Evolutionary conservation across 2,797 vertebrate genomes (phyloP), one percentile per base, ranked within the genome.

Genomic region (Lacerta bilineata): DNA sequence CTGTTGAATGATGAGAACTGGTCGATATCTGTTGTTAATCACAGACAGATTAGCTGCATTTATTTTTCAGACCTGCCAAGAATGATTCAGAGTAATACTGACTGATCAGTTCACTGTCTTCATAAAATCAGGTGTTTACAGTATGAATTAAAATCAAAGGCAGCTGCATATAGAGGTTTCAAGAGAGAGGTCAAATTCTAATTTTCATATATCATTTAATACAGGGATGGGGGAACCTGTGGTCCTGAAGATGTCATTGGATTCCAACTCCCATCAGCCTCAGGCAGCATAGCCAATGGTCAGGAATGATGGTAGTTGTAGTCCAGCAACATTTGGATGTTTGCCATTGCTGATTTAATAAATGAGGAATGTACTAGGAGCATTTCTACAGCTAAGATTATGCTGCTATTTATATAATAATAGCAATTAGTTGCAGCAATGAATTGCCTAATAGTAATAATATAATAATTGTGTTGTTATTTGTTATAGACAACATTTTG

Each of bases 21-120:
- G 55, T 77, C 17, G 3, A 41, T n/a, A 77, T 84, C 43, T 81
- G 7, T 8, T 79, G 33, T 76, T 41, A 79, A 88, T 90, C 20
- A 88, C 64, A 18, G 13, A 15, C 71, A 25, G 29, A 61, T 68
- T 36, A 80, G 41, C 20, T 27, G 75, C 11, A 50, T 85, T 39
- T 71, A 36, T 50, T 7, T 64, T 46, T 29, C 29, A 78, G 17
- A 66, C 17, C 59, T 46, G 18, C 61, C 59, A n/a, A 76, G 25
- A 20, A 77, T 85, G 59, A 29, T 85, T 78, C n/a, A 76, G 25
- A 20, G 66, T 85, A 41, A 29, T 85, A 46, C 43, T 23, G 68
- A 36, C 1, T 69, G n/a, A 15, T 69, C n/a, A 55, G 4, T 55
- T 72, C 72, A 23, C 68, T n/a, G 39, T 23, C 43, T 55, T 71